These are phyloP conservation scores for Leptopilina boulardi DNA, from an alignment of 1,140 invertebrate genomes.

Conservation along the genomic window DNA sequence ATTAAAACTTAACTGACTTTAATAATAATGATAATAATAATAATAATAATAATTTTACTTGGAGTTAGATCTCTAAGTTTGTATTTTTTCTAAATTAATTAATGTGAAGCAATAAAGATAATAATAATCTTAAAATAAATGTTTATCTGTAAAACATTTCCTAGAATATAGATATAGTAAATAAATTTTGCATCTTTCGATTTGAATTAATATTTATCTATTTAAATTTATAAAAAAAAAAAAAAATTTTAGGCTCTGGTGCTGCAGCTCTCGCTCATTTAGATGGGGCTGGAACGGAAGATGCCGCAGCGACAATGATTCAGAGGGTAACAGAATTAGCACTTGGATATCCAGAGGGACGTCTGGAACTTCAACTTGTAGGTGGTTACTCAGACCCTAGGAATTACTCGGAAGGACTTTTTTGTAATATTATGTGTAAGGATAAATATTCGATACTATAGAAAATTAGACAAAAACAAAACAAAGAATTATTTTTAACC, in stretches of 20 bases:
- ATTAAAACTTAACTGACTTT: neutral
- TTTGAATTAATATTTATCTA: too few species aligned
- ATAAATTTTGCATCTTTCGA: neutral
- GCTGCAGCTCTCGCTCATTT: constrained; percentile 91
- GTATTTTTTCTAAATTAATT: neutral
- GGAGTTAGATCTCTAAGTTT: too few species aligned
- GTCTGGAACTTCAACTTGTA: constrained; percentile 91
- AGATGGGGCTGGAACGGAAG: constrained; percentile 90
- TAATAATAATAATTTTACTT: neutral
- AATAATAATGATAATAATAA: constrained; percentile 5
- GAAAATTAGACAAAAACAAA: too few species aligned
- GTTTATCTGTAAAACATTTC: neutral
- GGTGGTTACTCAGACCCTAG: constrained; percentile 92
- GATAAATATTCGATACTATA: constrained; percentile 50
- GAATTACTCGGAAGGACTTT: constrained; percentile 91
- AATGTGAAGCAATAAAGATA: neutral
- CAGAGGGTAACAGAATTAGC: constrained; percentile 88
- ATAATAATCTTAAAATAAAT: neutral
- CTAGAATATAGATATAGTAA: neutral
- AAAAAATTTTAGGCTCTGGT: constrained; percentile 84
- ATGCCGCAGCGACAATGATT: constrained; percentile 88
- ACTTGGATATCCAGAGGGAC: constrained; percentile 88
- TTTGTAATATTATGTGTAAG: constrained; percentile 93
- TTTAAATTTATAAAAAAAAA: neutral
- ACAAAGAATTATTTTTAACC: too few species aligned